A percentile compares a stretch with the other conserved stretches of the same genome.
These are phyloP conservation scores for Ivindomyrus marchei DNA, from an alignment of 2,113 vertebrate genomes.

Conservation along the genomic window DNA sequence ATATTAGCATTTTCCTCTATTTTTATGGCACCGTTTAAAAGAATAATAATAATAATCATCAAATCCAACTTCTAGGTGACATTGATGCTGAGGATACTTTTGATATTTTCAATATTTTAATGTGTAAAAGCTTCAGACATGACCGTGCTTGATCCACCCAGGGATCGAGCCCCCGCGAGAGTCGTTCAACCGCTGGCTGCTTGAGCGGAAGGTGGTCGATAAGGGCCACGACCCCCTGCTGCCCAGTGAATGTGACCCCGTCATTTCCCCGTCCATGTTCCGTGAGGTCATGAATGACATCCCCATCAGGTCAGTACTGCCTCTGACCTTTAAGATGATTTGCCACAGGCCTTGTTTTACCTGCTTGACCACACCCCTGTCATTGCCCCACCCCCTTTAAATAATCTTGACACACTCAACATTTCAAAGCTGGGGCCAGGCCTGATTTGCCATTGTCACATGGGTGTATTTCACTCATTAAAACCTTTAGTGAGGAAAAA, in stretches of 20 bases:
- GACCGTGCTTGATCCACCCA: constrained; percentile 35
- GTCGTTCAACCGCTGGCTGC: constrained; percentile 95
- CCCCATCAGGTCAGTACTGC: constrained; percentile 77
- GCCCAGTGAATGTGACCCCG: constrained; percentile 86
- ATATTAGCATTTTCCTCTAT: neutral
- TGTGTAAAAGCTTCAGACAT: neutral
- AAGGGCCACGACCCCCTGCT: constrained; percentile 86
- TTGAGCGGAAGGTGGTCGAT: constrained; percentile 92
- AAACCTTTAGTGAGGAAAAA: neutral
- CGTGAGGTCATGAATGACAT: constrained; percentile 99
- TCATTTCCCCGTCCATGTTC: constrained; percentile 96
- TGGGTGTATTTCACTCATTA: neutral
- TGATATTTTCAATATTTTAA: neutral
- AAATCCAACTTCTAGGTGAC: neutral
- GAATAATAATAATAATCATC: neutral
- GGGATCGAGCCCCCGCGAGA: constrained; percentile 93
- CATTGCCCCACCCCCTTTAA: neutral
- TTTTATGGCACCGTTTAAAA: neutral
- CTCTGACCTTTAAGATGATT: neutral
- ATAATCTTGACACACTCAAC: neutral
- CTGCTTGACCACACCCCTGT: neutral
- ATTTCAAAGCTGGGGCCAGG: neutral
- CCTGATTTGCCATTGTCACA: neutral
- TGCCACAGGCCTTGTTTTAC: neutral
- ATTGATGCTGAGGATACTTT: neutral